phyloP scores from a whole-genome alignment of 2,797 vertebrate genomes.

The Molossus molossus region DNA sequence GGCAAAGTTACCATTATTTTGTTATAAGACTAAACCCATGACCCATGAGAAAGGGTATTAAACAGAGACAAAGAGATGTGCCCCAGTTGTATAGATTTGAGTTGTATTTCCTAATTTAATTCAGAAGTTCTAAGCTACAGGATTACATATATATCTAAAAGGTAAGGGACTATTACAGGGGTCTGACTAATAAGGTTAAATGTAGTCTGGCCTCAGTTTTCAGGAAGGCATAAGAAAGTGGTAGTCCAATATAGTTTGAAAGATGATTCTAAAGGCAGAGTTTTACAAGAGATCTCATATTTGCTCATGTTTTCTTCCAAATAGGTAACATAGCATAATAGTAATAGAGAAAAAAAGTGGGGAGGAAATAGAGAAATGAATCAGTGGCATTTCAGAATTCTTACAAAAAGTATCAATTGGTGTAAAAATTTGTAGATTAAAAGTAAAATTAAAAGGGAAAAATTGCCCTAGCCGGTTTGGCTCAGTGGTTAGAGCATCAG shows the following conservation, averaged over 20 bases:
- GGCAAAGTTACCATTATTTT: not conserved
- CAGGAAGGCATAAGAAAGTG: not conserved
- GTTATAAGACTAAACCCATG: not conserved
- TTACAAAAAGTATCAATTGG: not conserved
- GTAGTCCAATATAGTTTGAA: not conserved
- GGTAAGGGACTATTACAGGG: not conserved
- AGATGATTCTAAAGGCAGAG: not conserved
- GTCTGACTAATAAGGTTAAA: not conserved
- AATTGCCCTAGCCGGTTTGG: not conserved
- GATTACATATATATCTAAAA: not conserved
- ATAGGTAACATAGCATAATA: not conserved
- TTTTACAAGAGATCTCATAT: not conserved
- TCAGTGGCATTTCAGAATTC: not conserved
- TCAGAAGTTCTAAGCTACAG: not conserved
- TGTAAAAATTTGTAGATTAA: not conserved
- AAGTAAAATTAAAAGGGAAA: not conserved
- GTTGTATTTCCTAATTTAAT: not conserved
- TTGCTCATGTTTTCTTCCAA: not conserved
- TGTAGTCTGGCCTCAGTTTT: not conserved
- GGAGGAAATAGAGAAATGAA: not conserved
- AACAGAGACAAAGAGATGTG: not conserved
- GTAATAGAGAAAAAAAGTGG: not conserved
- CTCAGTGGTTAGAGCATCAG: too few relatives aligned
- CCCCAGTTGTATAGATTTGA: not conserved
- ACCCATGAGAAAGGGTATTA: not conserved